phyloP scores from a whole-genome alignment of 2,113 vertebrate genomes.

The Rhea americana region DNA sequence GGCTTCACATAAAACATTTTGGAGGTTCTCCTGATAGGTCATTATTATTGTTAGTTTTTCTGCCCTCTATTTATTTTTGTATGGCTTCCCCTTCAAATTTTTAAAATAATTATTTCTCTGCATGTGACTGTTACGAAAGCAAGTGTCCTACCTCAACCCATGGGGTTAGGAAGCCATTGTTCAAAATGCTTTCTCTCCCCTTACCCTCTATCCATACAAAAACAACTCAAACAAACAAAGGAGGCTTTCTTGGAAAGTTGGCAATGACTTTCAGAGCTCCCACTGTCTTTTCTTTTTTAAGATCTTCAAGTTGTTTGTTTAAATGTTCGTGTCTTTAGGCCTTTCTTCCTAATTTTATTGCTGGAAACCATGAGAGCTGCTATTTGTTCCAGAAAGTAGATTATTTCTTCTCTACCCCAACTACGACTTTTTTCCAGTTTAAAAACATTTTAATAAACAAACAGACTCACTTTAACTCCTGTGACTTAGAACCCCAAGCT shows the following conservation, averaged over 20 bases:
- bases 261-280: not conserved
- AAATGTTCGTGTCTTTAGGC: constrained; percentile 36
- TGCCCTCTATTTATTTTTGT: not conserved
- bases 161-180: not conserved
- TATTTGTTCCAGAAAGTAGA: constrained; percentile 45
- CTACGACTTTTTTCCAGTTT: constrained; percentile 3
- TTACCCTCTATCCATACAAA: not conserved
- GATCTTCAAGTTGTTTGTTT: constrained; percentile 52
- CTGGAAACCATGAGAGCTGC: constrained; percentile 17
- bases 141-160: not conserved
- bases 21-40: not conserved
- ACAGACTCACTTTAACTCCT: constrained; percentile 19
- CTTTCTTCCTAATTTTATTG: constrained; percentile 31
- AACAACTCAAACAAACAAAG: constrained; percentile 39
- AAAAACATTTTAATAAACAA: not conserved
- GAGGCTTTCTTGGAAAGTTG: not conserved
- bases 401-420: constrained; percentile 34
- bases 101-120: not conserved
- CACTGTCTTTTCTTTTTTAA: constrained; percentile 27
- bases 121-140: not conserved
- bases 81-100: not conserved
- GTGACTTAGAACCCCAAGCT: constrained; percentile 15
- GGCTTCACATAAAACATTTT: not conserved
- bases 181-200: not conserved
- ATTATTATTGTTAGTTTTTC: not conserved